Evolutionary conservation across 2,797 vertebrate genomes (phyloP), one percentile per base, ranked within the genome.

Genomic region (Pogonophryne albipinna): DNA sequence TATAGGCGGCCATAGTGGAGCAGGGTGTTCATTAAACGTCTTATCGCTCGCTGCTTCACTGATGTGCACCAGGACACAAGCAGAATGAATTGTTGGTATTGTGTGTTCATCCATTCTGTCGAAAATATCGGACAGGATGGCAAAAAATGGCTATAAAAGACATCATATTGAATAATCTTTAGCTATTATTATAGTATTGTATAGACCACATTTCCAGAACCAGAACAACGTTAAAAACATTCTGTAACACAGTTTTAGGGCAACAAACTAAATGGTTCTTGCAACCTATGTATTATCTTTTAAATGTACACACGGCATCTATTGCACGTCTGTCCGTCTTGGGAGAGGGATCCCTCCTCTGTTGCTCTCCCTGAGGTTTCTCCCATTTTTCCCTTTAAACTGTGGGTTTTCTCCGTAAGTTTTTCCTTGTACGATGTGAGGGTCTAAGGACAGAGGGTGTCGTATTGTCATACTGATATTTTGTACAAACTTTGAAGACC

Each of bases 41-140:
- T 73, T 68, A 78, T 80, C 16, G 38, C 55, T n/a, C 1, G 61
- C 31, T 11, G 67, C 76, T 45, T 66, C 74, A 60, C 45, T 67
- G 47, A 69, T 78, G 75, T 19, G 55, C 76, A 66, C 38, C 41
- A 12, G 19, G 71, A 41, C 72, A 50, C 67, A 4, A 0, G 14
- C 65, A 19, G 44, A 65, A 78, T 66, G 59, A 41, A 70, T 83
- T 89, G 80, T 86, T 88, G 83, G 20, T 70, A 9, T 75, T 78
- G 58, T 57, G 55, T 27, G 64, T 64, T 74, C 60, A 66, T 45
- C 52, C 44, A 31, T 13, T 50, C 51, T 1, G 11, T 44, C 4
- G 3, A 53, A 62, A 66, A 31, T 20, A 50, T 65, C 34, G 42
- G 38, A 71, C 17, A 7, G 8, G 7, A 13, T 17, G 70, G 38